Conservation (phyloP, 2,113 vertebrate genomes). For the Pomatostomus ruficeps region DNA sequence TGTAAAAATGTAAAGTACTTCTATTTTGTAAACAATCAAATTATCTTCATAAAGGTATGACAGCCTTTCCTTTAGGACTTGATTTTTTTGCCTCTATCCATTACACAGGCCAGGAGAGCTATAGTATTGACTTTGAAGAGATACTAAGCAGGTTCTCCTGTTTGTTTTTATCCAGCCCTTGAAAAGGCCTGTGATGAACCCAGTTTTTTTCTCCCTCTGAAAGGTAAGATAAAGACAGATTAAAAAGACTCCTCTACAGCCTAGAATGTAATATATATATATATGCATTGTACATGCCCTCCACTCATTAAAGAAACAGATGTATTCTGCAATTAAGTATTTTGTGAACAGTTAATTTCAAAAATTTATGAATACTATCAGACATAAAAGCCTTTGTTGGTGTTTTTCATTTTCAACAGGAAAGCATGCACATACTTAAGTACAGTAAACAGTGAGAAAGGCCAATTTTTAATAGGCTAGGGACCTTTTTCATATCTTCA, state of each 20-base stretch:
- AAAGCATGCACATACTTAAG: not conserved
- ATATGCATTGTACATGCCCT: not conserved
- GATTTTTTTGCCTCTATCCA: not conserved
- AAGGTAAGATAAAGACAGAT: not conserved
- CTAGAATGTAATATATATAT: not conserved
- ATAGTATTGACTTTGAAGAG: not conserved
- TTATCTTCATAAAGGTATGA: not conserved
- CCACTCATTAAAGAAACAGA: not conserved
- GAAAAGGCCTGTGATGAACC: not conserved
- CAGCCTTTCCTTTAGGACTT: not conserved
- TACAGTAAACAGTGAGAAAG: not conserved
- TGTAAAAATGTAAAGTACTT: not conserved
- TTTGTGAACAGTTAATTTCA: not conserved
- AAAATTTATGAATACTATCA: not conserved
- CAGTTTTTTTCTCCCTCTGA: not conserved
- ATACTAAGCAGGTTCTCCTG: not conserved
- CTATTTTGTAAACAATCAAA: not conserved
- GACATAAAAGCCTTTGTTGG: not conserved
- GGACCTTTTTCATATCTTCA: not conserved
- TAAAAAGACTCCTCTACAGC: not conserved
- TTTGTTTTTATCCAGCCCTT: not conserved
- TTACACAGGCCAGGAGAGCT: not conserved
- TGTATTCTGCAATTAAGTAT: not conserved
- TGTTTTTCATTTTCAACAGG: not conserved
- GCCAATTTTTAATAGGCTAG: not conserved